A percentile compares a stretch with the other conserved stretches of the same genome.
These are phyloP conservation scores for Bicyclus anynana DNA, from an alignment of 1,140 invertebrate genomes.

Conservation along the genomic window DNA sequence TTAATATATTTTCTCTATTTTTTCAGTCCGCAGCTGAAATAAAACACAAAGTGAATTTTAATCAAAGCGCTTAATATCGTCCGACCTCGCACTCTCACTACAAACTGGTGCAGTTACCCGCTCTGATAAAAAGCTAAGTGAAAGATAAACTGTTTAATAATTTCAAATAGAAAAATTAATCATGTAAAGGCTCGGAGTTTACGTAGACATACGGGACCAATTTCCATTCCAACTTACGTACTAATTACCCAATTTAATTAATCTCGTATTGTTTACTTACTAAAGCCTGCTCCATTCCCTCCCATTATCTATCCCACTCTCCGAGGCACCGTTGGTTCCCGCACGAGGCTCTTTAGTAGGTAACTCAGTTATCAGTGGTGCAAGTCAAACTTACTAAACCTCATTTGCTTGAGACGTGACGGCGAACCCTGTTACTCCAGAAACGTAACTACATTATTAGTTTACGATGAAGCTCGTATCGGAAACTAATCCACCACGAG, in stretches of 20 bases:
- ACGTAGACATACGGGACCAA: background rate
- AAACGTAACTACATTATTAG: no score
- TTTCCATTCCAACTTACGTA: background rate
- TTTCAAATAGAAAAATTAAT: slow-evolving; percentile 29
- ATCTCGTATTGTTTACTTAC: background rate
- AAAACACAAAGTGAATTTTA: slow-evolving; percentile 16
- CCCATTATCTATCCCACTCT: no score
- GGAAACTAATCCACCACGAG: no score
- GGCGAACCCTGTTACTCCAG: no score
- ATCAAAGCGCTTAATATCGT: slow-evolving; percentile 13
- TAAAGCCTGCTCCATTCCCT: no score
- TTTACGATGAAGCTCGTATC: no score
- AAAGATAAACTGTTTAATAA: slow-evolving; percentile 25
- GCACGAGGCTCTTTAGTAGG: no score
- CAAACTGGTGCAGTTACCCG: slow-evolving; percentile 7
- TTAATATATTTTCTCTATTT: background rate
- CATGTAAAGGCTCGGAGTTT: slow-evolving; percentile 21
- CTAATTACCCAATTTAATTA: background rate
- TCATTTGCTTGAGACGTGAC: no score
- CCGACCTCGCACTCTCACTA: slow-evolving; percentile 1
- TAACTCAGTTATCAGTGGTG: no score
- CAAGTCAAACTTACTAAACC: no score
- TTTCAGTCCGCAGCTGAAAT: background rate
- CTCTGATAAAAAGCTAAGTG: slow-evolving; percentile 21
- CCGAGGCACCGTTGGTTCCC: no score